Percentiles rank a stretch among this genome's conserved stretches.
Evolutionary conservation across 2,797 vertebrate genomes (phyloP).

Genomic region (Ciconia nigra): DNA sequence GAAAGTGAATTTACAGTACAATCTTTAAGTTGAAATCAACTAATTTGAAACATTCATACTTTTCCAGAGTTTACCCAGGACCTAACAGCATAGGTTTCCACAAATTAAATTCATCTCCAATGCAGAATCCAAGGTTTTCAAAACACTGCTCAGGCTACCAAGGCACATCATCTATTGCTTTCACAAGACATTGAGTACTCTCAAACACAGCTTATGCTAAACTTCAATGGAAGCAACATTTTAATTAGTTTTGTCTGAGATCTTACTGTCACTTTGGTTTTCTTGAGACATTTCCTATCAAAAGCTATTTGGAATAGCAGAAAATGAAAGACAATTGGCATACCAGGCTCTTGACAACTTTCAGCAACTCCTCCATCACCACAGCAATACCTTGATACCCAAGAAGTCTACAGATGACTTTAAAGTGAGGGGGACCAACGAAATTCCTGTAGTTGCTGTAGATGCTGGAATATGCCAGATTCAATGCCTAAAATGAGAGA

Average conservation of each 20-base stretch:
- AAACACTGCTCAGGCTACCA: neutral
- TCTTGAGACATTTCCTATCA: neutral
- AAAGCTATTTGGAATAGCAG: neutral
- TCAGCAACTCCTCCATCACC: constrained; percentile 98
- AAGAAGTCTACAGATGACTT: constrained; percentile 93
- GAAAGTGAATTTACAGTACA: neutral
- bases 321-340: neutral
- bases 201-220: neutral
- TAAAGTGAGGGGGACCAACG: constrained; percentile 93
- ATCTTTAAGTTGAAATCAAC: neutral
- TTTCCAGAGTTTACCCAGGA: neutral
- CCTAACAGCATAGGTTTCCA: neutral
- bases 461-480: constrained; percentile 95
- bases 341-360: constrained; percentile 99
- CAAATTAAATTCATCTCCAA: neutral
- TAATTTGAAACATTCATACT: neutral
- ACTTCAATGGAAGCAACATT: neutral
- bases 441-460: constrained; percentile 94
- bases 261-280: neutral
- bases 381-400: constrained; percentile 99
- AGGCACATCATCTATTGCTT: neutral
- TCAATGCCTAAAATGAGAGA: constrained; percentile 81
- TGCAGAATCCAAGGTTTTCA: neutral
- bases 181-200: neutral
- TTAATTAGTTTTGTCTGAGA: neutral